Evolutionary conservation across 1,140 invertebrate genomes (phyloP).

Genomic region (Neoseiulus cucumeris): DNA sequence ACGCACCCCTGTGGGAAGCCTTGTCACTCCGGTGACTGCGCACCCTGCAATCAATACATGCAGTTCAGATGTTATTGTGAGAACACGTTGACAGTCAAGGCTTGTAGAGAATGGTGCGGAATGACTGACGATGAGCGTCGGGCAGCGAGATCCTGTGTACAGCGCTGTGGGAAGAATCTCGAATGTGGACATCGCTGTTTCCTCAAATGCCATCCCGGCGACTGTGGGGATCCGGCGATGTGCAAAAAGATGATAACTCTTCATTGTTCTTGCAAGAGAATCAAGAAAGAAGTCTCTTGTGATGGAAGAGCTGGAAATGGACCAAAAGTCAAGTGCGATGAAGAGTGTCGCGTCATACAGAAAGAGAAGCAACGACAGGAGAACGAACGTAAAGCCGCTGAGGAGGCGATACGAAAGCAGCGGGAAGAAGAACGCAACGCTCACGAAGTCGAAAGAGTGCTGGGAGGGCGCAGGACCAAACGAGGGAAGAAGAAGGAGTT

Average conservation of each 20-base stretch:
- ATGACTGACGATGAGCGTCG: constrained; percentile 31
- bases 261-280: constrained; percentile 51
- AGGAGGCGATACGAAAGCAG: not conserved
- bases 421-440: constrained; percentile 21
- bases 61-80: constrained; percentile 57
- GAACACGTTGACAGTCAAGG: constrained; percentile 45
- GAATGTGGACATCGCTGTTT: constrained; percentile 48
- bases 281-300: constrained; percentile 55
- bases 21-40: constrained; percentile 45
- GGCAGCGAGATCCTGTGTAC: constrained; percentile 41
- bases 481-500: not conserved
- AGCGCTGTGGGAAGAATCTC: constrained; percentile 24
- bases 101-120: constrained; percentile 42
- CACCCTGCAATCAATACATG: constrained; percentile 44
- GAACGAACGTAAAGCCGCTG: not conserved
- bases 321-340: constrained; percentile 25
- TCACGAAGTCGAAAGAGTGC: not conserved
- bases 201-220: constrained; percentile 49
- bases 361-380: constrained; percentile 15
- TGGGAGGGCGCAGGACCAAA: not conserved
- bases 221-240: constrained; percentile 40
- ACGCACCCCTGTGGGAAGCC: constrained; percentile 47
- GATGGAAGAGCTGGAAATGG: constrained; percentile 19
- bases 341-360: constrained; percentile 22
- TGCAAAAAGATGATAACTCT: constrained; percentile 61